Conservation (phyloP, 2,797 vertebrate species). For the Pangasius krempfi region DNA sequence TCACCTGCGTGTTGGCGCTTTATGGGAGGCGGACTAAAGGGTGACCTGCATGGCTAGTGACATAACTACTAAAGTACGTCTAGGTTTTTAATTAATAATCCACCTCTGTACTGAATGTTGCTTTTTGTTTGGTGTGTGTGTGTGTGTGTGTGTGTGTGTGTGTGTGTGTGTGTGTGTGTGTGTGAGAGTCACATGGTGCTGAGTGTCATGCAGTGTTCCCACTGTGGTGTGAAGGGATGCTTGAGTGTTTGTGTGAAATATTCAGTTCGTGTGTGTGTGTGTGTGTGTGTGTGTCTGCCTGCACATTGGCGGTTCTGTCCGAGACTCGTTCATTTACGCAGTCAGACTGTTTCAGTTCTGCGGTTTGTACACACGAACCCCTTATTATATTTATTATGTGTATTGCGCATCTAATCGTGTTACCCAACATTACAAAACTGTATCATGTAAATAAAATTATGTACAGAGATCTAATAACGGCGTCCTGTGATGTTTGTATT, state of each 20-base stretch:
- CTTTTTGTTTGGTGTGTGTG: slow-evolving; percentile 47
- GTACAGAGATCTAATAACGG: slow-evolving; percentile 70
- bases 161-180: neutral
- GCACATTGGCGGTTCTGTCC: slow-evolving; percentile 42
- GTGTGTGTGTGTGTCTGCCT: no score
- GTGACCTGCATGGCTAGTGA: slow-evolving; percentile 57
- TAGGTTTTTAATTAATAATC: slow-evolving; percentile 51
- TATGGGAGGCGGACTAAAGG: slow-evolving; percentile 37
- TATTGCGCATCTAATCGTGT: slow-evolving; percentile 73
- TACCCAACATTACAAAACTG: slow-evolving; percentile 70
- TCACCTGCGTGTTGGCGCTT: neutral
- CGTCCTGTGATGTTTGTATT: neutral
- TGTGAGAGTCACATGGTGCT: slow-evolving; percentile 52
- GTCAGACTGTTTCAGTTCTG: slow-evolving; percentile 66
- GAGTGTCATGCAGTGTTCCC: slow-evolving; percentile 43
- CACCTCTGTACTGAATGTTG: slow-evolving; percentile 63
- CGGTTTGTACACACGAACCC: slow-evolving; percentile 75
- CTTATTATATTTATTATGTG: slow-evolving; percentile 80
- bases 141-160: slow-evolving; percentile 44
- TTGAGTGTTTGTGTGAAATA: slow-evolving; percentile 34
- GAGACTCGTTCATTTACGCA: slow-evolving; percentile 36
- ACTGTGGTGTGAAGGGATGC: slow-evolving; percentile 14
- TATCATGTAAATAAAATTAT: slow-evolving; percentile 80
- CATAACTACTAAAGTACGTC: slow-evolving; percentile 43
- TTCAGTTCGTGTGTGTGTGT: neutral